phyloP scores from a whole-genome alignment of 2,797 vertebrate genomes.

The Phylloscopus collybita region DNA sequence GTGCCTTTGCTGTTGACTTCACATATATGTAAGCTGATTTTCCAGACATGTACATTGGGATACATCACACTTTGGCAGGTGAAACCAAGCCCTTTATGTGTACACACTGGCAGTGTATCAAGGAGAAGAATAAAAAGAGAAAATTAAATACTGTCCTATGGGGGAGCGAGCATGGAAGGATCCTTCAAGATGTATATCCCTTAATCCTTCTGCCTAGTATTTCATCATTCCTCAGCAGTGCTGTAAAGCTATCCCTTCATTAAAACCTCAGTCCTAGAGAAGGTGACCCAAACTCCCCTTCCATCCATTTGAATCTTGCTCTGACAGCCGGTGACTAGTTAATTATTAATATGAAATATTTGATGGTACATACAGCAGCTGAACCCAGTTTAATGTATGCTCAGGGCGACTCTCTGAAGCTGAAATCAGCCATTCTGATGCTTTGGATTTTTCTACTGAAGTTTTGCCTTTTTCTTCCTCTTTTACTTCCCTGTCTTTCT shows the following conservation, averaged over 20 bases:
- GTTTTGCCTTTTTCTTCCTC: slow-evolving; percentile 58
- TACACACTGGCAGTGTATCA: not conserved
- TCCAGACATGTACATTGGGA: not conserved
- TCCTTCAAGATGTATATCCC: slow-evolving; percentile 31
- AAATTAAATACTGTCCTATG: slow-evolving; percentile 32
- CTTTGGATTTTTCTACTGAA: slow-evolving; percentile 65
- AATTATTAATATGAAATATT: slow-evolving; percentile 78
- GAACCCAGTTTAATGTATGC: slow-evolving; percentile 61
- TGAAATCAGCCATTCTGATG: slow-evolving; percentile 54
- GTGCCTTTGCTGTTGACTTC: slow-evolving; percentile 10
- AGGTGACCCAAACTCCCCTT: slow-evolving; percentile 69
- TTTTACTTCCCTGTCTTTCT: slow-evolving; percentile 53
- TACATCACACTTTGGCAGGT: not conserved
- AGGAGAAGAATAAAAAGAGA: slow-evolving; percentile 51
- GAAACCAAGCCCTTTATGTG: not conserved
- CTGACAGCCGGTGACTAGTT: slow-evolving; percentile 66
- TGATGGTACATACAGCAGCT: slow-evolving; percentile 65
- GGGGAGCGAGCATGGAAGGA: not conserved
- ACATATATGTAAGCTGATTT: slow-evolving; percentile 31
- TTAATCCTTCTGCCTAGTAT: slow-evolving; percentile 38
- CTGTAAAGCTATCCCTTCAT: slow-evolving; percentile 61
- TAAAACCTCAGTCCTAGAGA: slow-evolving; percentile 60
- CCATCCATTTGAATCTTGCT: slow-evolving; percentile 70
- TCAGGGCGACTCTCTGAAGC: slow-evolving; percentile 47
- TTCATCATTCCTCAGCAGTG: slow-evolving; percentile 38